Evolutionary conservation across 2,797 vertebrate species (phyloP).

Genomic region (Danio albolineatus): DNA sequence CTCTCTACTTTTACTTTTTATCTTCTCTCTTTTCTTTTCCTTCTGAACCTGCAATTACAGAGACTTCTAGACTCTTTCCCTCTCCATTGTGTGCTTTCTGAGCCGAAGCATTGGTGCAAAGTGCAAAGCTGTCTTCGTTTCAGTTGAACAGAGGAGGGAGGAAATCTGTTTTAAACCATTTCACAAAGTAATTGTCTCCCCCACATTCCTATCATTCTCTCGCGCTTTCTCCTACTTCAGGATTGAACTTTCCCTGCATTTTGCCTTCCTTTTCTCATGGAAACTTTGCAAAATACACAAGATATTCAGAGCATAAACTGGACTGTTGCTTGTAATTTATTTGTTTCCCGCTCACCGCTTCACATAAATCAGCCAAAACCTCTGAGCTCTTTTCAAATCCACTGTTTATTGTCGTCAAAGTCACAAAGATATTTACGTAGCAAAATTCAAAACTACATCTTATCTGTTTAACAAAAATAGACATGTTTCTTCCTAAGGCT

Average conservation of each 20-base stretch:
- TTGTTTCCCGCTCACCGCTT: background rate
- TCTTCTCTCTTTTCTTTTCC: constrained; percentile 56
- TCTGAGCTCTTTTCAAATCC: constrained; percentile 67
- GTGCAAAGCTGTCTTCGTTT: constrained; percentile 71
- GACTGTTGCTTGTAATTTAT: background rate
- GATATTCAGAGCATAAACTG: background rate
- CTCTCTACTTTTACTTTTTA: constrained; percentile 49
- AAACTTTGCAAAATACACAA: background rate
- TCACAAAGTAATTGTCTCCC: constrained; percentile 65
- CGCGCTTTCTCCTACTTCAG: background rate
- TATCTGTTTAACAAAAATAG: constrained; percentile 72
- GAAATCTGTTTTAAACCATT: constrained; percentile 67
- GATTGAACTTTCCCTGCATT: constrained; percentile 12
- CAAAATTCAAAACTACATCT: constrained; percentile 66
- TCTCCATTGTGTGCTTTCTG: constrained; percentile 66
- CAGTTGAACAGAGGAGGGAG: constrained; percentile 66
- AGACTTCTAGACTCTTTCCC: constrained; percentile 64
- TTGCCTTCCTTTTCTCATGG: constrained; percentile 4
- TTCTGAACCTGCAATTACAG: constrained; percentile 72
- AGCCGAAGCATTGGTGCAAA: constrained; percentile 30
- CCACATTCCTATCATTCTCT: constrained; percentile 26
- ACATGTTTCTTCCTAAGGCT: constrained; percentile 66
- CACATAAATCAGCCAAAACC: background rate
- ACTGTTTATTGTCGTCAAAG: constrained; percentile 75
- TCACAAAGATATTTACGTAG: constrained; percentile 71